A percentile compares a stretch with the other conserved stretches of the same genome.
Conservation (phyloP, 2,113 vertebrate genomes). For the Salminus brasiliensis region DNA sequence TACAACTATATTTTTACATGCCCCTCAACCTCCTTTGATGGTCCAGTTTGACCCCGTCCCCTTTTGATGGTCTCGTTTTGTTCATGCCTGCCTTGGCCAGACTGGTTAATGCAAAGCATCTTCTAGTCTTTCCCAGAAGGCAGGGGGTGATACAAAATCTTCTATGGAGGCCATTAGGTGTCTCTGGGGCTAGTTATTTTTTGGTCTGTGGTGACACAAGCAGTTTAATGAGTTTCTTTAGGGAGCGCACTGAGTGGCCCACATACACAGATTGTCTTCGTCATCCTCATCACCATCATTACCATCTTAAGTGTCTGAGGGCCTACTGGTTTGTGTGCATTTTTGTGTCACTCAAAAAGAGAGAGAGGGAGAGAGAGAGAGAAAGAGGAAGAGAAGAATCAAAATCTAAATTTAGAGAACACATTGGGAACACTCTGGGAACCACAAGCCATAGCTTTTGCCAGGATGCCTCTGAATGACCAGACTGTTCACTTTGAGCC, state of each 20-base stretch:
- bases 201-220: background rate
- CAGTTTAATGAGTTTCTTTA: constrained; percentile 14
- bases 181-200: background rate
- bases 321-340: background rate
- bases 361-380: background rate
- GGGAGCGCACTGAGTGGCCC: background rate
- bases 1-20: no score
- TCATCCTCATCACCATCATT: background rate
- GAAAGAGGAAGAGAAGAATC: background rate
- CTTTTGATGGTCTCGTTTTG: background rate
- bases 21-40: no score
- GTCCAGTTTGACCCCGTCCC: no score
- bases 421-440: background rate
- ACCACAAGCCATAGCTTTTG: background rate
- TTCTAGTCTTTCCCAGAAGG: background rate
- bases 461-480: background rate
- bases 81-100: background rate
- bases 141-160: background rate
- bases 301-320: background rate
- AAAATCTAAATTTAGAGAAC: constrained; percentile 19
- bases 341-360: background rate
- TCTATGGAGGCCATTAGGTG: constrained; percentile 3
- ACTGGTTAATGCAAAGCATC: background rate
- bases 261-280: background rate
- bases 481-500: background rate